Conservation (phyloP, 2,797 vertebrate species). For the Lepidocolaptes lacrymiger region DNA sequence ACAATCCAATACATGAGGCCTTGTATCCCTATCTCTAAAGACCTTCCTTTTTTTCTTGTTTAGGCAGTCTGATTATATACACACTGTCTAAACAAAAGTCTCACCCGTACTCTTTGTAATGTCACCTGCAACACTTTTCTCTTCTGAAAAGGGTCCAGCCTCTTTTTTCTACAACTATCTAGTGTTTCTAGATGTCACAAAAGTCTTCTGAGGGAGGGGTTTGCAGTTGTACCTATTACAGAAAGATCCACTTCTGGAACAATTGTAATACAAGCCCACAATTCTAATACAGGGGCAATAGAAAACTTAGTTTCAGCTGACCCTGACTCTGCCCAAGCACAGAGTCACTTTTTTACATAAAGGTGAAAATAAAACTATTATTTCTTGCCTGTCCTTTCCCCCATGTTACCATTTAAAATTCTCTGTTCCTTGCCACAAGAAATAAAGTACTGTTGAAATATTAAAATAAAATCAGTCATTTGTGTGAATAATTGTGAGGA, state of each 20-base stretch:
- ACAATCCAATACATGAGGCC: no score
- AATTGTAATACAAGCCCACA: not conserved
- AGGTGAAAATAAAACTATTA: not conserved
- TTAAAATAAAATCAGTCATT: slow-evolving; percentile 1
- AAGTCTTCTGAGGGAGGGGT: not conserved
- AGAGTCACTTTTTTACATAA: not conserved
- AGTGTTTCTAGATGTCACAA: not conserved
- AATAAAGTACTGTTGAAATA: not conserved
- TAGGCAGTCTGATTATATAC: not conserved
- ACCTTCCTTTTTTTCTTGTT: not conserved
- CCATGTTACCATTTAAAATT: not conserved
- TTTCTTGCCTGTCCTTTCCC: not conserved
- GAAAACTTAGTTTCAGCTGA: not conserved
- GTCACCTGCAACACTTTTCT: not conserved
- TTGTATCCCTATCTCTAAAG: not conserved
- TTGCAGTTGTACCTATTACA: not conserved
- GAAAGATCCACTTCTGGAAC: not conserved
- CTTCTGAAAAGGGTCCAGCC: not conserved
- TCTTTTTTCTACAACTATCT: not conserved
- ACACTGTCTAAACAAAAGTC: not conserved
- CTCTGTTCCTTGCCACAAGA: not conserved
- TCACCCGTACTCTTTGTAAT: not conserved
- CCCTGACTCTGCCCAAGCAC: not conserved
- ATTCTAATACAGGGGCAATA: not conserved
- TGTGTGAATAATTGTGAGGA: not conserved